These are phyloP conservation scores for Peromyscus californicus DNA, from an alignment of 2,113 vertebrate genomes.

Conservation along the genomic window DNA sequence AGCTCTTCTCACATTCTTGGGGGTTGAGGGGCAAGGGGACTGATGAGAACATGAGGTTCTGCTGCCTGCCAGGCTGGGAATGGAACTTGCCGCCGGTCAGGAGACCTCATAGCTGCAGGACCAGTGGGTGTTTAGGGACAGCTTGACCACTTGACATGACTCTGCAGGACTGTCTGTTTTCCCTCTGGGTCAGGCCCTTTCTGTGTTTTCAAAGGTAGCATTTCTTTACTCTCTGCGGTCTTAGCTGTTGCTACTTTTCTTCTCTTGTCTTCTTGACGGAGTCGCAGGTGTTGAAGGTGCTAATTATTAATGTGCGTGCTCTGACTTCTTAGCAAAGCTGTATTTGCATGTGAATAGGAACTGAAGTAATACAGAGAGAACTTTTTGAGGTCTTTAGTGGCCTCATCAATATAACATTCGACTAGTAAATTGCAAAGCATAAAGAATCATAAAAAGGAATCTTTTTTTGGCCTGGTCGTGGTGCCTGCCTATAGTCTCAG, in stretches of 20 bases:
- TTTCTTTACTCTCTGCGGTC: neutral
- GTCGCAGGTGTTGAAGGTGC: neutral
- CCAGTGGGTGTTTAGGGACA: neutral
- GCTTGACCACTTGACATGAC: neutral
- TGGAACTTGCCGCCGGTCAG: neutral
- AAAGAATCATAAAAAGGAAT: neutral
- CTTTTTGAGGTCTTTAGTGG: neutral
- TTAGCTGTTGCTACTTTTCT: neutral
- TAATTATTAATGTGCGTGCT: slow-evolving; percentile 53
- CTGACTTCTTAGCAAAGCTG: neutral
- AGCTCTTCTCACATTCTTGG: neutral
- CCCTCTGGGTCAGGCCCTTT: neutral
- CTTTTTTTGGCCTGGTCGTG: too few species aligned
- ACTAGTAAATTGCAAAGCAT: slow-evolving; percentile 15
- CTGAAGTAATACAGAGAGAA: neutral
- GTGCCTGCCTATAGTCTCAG: too few species aligned
- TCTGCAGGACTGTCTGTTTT: neutral
- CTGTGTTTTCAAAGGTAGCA: neutral
- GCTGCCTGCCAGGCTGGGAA: neutral
- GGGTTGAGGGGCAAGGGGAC: neutral
- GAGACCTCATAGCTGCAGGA: neutral
- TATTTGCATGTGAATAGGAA: neutral
- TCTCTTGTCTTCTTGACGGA: neutral
- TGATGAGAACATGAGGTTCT: neutral
- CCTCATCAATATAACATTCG: neutral